Percentiles rank a stretch among this genome's conserved stretches.
Conservation (phyloP, 2,888 invertebrate genomes). For the Parelbella ahira region DNA sequence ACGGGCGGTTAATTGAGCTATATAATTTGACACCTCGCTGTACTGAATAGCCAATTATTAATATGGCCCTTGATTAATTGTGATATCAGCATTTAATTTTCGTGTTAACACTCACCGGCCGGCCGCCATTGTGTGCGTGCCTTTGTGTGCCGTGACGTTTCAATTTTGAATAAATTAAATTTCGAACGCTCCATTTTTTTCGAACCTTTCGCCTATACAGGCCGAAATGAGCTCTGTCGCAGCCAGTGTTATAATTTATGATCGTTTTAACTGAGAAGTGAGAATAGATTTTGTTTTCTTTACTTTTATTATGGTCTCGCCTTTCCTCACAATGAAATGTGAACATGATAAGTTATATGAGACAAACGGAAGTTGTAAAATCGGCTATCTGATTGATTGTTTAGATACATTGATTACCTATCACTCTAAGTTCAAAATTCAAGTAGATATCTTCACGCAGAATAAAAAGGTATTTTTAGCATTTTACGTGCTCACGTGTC, state of each 20-base stretch:
- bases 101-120: slow-evolving; percentile 74
- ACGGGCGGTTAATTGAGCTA: slow-evolving; percentile 75
- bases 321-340: slow-evolving; percentile 11
- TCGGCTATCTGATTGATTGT: slow-evolving; percentile 5
- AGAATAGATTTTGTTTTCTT: slow-evolving; percentile 41
- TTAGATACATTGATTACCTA: too few relatives aligned
- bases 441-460: too few relatives aligned
- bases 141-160: slow-evolving; percentile 78
- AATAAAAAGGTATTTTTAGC: too few relatives aligned
- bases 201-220: slow-evolving; percentile 55
- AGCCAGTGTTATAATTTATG: slow-evolving; percentile 73
- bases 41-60: slow-evolving; percentile 80
- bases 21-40: slow-evolving; percentile 79
- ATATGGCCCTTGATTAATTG: slow-evolving; percentile 80
- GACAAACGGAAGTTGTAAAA: slow-evolving; percentile 17
- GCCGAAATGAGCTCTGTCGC: slow-evolving; percentile 61
- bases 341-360: slow-evolving; percentile 2
- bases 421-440: too few relatives aligned
- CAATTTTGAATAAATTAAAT: slow-evolving; percentile 81
- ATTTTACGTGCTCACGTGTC: too few relatives aligned
- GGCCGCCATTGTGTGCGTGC: slow-evolving; percentile 67
- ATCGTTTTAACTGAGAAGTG: slow-evolving; percentile 58
- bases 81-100: slow-evolving; percentile 81
- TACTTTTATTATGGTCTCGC: slow-evolving; percentile 14
- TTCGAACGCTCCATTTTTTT: slow-evolving; percentile 79